Percentiles rank a stretch among this genome's conserved stretches.
phyloP scores from a whole-genome alignment of 2,888 invertebrate genomes.

The Dromius quadrimaculatus region DNA sequence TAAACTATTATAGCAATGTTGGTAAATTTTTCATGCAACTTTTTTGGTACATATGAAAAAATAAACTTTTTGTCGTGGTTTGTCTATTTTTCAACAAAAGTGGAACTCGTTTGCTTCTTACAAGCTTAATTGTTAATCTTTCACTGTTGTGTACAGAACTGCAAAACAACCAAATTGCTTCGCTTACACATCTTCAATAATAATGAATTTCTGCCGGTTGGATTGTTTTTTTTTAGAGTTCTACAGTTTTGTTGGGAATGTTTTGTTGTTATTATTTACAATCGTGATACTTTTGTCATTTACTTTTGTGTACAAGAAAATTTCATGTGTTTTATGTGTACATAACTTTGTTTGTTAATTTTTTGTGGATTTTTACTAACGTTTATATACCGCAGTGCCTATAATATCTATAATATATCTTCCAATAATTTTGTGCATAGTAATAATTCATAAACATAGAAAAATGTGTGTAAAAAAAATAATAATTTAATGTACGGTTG shows the following conservation, averaged over 20 bases:
- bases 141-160: constrained; percentile 51
- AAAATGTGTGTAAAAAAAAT: constrained; percentile 35
- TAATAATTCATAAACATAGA: constrained; percentile 31
- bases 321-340: constrained; percentile 50
- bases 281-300: constrained; percentile 37
- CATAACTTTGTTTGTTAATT: constrained; percentile 44
- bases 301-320: constrained; percentile 50
- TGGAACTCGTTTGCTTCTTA: constrained; percentile 35
- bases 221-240: constrained; percentile 41
- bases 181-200: constrained; percentile 6
- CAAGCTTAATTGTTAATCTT: constrained; percentile 17
- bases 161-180: constrained; percentile 39
- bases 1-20: constrained; percentile 50
- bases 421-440: constrained; percentile 48
- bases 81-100: constrained; percentile 42
- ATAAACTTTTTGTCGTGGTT: constrained; percentile 45
- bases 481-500: constrained; percentile 39
- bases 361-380: constrained; percentile 48
- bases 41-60: constrained; percentile 51
- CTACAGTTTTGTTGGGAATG: constrained; percentile 44
- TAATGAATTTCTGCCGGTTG: constrained; percentile 25
- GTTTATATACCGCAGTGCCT: constrained; percentile 51
- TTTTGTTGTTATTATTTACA: constrained; percentile 32
- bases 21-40: constrained; percentile 45
- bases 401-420: constrained; percentile 47